These are phyloP conservation scores for Drosophila mimetica DNA, from an alignment of 2,888 invertebrate genomes.

Conservation along the genomic window DNA sequence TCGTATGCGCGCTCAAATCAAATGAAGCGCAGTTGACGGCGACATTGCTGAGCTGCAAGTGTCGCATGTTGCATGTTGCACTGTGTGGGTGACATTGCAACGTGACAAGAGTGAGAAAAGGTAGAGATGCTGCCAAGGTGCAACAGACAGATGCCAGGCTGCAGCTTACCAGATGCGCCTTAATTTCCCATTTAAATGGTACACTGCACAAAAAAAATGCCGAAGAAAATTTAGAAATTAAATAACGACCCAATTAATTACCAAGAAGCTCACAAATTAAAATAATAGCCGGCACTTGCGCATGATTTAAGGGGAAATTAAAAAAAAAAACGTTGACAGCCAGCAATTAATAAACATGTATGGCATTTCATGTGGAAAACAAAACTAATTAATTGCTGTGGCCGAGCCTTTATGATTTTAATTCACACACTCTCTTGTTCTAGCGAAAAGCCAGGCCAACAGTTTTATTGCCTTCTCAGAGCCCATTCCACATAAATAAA, in stretches of 20 bases:
- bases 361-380: constrained; percentile 36
- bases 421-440: constrained; percentile 12
- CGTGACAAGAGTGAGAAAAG: constrained; percentile 39
- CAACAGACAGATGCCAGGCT: constrained; percentile 19
- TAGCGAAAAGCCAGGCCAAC: neutral
- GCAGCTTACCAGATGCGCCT: constrained; percentile 37
- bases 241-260: neutral
- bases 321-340: constrained; percentile 17
- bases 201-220: neutral
- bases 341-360: constrained; percentile 50
- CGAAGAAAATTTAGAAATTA: neutral
- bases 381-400: constrained; percentile 65
- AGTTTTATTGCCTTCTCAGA: constrained; percentile 25
- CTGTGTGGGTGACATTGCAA: constrained; percentile 45
- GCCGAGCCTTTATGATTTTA: constrained; percentile 48
- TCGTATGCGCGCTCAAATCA: constrained; percentile 60
- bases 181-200: constrained; percentile 46
- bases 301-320: constrained; percentile 11
- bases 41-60: constrained; percentile 17
- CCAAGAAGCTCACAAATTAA: neutral
- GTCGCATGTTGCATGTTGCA: constrained; percentile 16
- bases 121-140: constrained; percentile 25
- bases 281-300: constrained; percentile 14
- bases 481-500: constrained; percentile 11
- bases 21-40: constrained; percentile 53